phyloP scores from a whole-genome alignment of 64 coral and sea anemone species.

The Montipora efflorescens region DNA sequence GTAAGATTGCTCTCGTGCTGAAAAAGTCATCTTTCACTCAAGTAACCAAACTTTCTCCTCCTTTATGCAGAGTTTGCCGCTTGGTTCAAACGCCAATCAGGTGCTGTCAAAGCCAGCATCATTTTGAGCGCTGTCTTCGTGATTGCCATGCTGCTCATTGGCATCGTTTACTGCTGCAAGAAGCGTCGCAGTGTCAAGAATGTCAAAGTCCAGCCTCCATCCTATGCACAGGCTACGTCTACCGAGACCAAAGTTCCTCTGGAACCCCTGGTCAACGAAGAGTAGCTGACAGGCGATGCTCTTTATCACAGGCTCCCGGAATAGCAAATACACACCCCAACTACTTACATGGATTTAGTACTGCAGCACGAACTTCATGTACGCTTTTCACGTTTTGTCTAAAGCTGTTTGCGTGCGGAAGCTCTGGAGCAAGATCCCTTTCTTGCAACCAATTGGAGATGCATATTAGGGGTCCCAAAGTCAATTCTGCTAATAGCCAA shows the following conservation, averaged over 20 bases:
- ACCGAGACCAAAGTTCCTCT: slow-evolving; percentile 24
- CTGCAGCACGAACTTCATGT: too few species aligned
- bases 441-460: too few species aligned
- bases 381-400: too few species aligned
- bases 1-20: too few species aligned
- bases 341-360: too few species aligned
- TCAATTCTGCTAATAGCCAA: too few species aligned
- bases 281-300: not conserved
- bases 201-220: not conserved
- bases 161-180: slow-evolving; percentile 29
- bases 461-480: too few species aligned
- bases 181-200: not conserved
- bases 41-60: not conserved
- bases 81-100: slow-evolving; percentile 42
- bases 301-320: not conserved
- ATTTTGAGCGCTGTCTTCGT: slow-evolving; percentile 18
- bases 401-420: too few species aligned
- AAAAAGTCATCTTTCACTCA: not conserved
- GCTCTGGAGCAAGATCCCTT: too few species aligned
- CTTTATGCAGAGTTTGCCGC: not conserved
- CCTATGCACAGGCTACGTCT: slow-evolving; percentile 9
- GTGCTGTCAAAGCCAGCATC: slow-evolving; percentile 2
- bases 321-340: not conserved
- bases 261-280: slow-evolving; percentile 43
- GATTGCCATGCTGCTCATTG: not conserved